These are phyloP conservation scores for Leucophora obtusa DNA, from an alignment of 2,888 invertebrate species.

Conservation along the genomic window DNA sequence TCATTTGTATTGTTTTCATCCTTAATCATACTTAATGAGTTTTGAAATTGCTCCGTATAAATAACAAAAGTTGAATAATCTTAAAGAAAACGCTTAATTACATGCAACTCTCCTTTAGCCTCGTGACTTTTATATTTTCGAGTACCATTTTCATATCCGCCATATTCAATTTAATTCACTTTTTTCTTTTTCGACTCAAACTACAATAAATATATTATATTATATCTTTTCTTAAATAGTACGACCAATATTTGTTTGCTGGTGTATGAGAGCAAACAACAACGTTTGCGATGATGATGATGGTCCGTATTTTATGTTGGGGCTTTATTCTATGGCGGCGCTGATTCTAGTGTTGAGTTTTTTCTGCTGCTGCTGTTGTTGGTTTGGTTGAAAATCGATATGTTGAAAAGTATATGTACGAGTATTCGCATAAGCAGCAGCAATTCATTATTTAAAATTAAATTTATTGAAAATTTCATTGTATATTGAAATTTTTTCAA, in stretches of 20 bases:
- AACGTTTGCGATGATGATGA: neutral
- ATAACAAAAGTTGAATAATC: neutral
- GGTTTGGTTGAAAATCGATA: conserved; percentile 73
- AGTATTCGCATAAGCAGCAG: conserved; percentile 38
- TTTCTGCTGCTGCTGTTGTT: conserved; percentile 48
- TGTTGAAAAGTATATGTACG: conserved; percentile 58
- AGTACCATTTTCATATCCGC: conserved; percentile 43
- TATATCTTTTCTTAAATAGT: conserved; percentile 9
- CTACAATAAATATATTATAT: conserved; percentile 6
- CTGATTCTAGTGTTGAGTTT: conserved; percentile 54
- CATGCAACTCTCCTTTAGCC: conserved; percentile 41
- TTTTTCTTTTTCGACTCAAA: conserved; percentile 3
- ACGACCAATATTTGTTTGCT: conserved; percentile 27
- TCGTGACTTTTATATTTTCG: conserved; percentile 37
- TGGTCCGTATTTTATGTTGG: conserved; percentile 42
- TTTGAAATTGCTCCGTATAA: neutral
- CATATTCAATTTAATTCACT: conserved; percentile 40
- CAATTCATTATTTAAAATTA: conserved; percentile 26
- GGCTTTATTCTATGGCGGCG: conserved; percentile 46
- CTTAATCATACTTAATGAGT: no score
- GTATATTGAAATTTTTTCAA: conserved; percentile 11
- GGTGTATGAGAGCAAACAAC: conserved; percentile 30
- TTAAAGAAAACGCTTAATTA: neutral
- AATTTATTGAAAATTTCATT: conserved; percentile 11
- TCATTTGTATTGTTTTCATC: no score